Base-by-base conservation (phyloP, 2,888 invertebrate species). In the Sminthurinus aureus region DNA sequence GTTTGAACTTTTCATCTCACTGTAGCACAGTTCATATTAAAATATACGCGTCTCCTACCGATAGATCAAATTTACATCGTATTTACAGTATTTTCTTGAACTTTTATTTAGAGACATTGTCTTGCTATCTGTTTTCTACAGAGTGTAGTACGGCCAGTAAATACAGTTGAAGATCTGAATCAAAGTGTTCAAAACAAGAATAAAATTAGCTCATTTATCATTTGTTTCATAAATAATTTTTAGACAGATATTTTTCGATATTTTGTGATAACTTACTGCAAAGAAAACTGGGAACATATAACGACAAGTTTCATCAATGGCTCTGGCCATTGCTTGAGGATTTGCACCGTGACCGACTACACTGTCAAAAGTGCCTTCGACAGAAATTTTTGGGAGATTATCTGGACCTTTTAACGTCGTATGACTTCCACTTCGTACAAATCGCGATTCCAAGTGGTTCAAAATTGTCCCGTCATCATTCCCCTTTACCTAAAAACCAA, bases 141-240 rank as follows among this genome's bases (percentile, higher is more conserved):
- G 58, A 11, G 51, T n/a, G 69, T 91, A 91, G 87, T 91, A 91
- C 11, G 90, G 90, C 91, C 91, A 91, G 89, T 91, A 91, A 85
- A 90, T 88, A 71, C 90, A 87, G 87, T 91, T 91, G 89, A 91
- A 91, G 71, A 91, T 84, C 38, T 38, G 38, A 38, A 38, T 38
- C 38, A 38, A 38, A 38, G 38, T 1, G 38, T 38, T 4, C 38
- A 1, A 38, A 38, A 38, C 1, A 6, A 38, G 6, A 38, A 4
- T 38, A 38, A 38, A 38, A 38, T 38, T 38, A 38, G 38, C n/a
- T 38, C 38, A 38, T 6, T 4, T 4, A 38, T 1, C 38, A 4
- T 38, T 38, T 4, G 6, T 4, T 38, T 38, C 1, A 38, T 38
- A 38, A 38, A 38, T 38, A 38, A 38, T 38, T 38, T 4, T 38